Conservation (phyloP, 2,888 invertebrate genomes). For the Bombylius discolor region DNA sequence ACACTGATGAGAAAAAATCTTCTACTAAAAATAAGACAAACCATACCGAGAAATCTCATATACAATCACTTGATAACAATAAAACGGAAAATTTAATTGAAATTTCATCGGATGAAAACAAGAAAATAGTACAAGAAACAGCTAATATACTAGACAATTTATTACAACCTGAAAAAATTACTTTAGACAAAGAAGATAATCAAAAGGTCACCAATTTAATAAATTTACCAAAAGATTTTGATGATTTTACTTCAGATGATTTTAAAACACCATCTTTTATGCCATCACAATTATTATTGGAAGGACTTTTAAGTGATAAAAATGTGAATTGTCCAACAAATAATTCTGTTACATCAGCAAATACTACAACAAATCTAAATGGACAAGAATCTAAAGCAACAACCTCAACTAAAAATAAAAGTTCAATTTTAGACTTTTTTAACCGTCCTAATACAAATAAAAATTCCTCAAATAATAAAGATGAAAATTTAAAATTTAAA, state of each 20-base stretch:
- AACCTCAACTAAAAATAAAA: slow-evolving; percentile 6
- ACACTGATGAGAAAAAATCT: slow-evolving; percentile 38
- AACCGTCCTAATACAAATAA: slow-evolving; percentile 7
- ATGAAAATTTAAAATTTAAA: not conserved
- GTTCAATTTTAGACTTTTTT: slow-evolving; percentile 12
- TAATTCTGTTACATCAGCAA: not conserved
- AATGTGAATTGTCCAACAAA: too few relatives aligned
- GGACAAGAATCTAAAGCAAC: not conserved
- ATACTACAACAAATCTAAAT: not conserved
- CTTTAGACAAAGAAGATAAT: not conserved
- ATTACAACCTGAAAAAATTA: not conserved
- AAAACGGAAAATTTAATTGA: slow-evolving; percentile 15
- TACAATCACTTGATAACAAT: too few relatives aligned
- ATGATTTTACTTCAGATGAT: slow-evolving; percentile 10
- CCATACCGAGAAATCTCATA: too few relatives aligned
- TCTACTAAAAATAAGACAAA: too few relatives aligned
- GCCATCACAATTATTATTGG: slow-evolving; percentile 42
- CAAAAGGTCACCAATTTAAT: not conserved
- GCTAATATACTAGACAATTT: not conserved
- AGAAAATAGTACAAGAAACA: slow-evolving; percentile 5
- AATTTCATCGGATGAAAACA: slow-evolving; percentile 17
- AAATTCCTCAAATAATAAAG: not conserved
- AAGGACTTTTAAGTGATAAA: slow-evolving; percentile 14
- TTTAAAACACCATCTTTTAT: slow-evolving; percentile 26
- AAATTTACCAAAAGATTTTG: slow-evolving; percentile 6